A percentile compares a stretch with the other conserved stretches of the same genome.
These are phyloP conservation scores for Dolomedes plantarius DNA, from an alignment of 2,888 invertebrate species.

Conservation along the genomic window DNA sequence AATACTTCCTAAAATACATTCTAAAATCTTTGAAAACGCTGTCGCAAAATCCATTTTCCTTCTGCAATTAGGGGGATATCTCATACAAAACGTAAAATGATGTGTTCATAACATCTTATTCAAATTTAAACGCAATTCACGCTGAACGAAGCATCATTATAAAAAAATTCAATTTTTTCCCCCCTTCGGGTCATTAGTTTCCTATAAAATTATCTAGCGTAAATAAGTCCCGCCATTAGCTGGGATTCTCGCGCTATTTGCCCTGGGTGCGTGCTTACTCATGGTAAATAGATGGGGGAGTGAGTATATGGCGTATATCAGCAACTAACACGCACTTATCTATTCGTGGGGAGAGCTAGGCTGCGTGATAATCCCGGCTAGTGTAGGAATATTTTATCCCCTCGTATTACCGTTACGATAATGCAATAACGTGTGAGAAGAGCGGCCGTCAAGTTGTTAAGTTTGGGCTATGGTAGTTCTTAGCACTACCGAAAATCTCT, in stretches of 20 bases:
- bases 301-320: neutral
- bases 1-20: too few relatives aligned
- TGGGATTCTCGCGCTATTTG: neutral
- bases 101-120: too few relatives aligned
- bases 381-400: conserved; percentile 14
- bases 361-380: conserved; percentile 7
- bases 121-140: too few relatives aligned
- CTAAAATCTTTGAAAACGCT: too few relatives aligned
- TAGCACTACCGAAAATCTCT: too few relatives aligned
- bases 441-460: neutral
- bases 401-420: neutral
- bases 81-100: too few relatives aligned
- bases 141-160: too few relatives aligned
- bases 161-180: neutral
- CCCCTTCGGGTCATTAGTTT: neutral
- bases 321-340: conserved; percentile 14
- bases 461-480: neutral
- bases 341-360: neutral
- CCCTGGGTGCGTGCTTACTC: conserved; percentile 5
- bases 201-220: neutral
- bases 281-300: neutral
- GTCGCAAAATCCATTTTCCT: too few relatives aligned
- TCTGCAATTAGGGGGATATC: too few relatives aligned
- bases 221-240: conserved; percentile 11
- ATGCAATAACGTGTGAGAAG: conserved; percentile 5